phyloP scores from a whole-genome alignment of 2,797 vertebrate species.

The Sebastes jordani region DNA sequence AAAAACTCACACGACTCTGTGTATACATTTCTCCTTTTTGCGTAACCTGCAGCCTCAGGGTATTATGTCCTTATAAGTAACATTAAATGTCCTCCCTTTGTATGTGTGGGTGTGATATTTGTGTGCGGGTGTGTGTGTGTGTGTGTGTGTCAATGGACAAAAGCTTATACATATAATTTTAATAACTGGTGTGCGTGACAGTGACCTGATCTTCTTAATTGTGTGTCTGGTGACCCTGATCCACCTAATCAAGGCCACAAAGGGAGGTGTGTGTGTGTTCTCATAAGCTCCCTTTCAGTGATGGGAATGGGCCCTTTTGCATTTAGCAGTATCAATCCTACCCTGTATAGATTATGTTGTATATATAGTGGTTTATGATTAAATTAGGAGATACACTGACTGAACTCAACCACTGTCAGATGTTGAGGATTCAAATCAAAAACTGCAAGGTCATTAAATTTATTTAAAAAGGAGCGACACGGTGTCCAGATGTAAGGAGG shows the following conservation, averaged over 20 bases:
- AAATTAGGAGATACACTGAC: neutral
- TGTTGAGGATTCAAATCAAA: neutral
- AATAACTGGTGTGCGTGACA: constrained; percentile 12
- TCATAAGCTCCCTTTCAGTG: constrained; percentile 5
- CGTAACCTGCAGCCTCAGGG: constrained; percentile 25
- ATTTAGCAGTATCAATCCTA: neutral
- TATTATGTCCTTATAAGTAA: constrained; percentile 21
- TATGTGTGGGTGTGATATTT: neutral
- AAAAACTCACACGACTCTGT: neutral
- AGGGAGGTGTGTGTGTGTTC: neutral
- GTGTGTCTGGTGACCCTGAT: constrained; percentile 62
- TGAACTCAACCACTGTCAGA: neutral
- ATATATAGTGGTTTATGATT: neutral
- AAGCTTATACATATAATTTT: constrained; percentile 6
- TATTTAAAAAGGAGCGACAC: neutral
- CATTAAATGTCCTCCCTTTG: constrained; percentile 2
- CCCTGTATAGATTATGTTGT: neutral
- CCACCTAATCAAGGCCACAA: constrained; percentile 34
- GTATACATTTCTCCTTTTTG: constrained; percentile 11
- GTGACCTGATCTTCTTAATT: constrained; percentile 54
- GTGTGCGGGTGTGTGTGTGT: neutral
- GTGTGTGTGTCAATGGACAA: neutral
- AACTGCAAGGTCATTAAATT: neutral
- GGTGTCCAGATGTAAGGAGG: neutral
- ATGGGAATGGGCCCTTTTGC: neutral